A percentile compares a stretch with the other conserved stretches of the same genome.
These are phyloP conservation scores for Chlorops oryzae DNA, from an alignment of 1,140 invertebrate genomes.

Conservation along the genomic window DNA sequence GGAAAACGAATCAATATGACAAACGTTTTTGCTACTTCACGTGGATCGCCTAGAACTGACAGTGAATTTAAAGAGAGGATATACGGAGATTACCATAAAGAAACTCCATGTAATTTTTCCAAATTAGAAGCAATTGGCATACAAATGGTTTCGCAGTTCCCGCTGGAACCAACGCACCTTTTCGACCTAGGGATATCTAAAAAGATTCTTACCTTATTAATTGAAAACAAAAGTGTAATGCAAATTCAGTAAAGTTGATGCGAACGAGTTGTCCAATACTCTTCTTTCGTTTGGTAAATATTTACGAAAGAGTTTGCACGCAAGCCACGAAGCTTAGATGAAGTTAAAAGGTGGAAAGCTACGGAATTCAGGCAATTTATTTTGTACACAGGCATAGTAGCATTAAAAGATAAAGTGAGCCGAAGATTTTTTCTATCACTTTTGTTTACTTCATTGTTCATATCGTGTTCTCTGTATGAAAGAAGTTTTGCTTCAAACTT, in stretches of 20 bases:
- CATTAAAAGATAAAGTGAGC: slow-evolving; percentile 34
- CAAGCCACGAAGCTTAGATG: slow-evolving; percentile 39
- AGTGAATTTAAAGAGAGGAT: background rate
- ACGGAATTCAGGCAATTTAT: slow-evolving; percentile 50
- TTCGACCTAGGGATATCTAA: slow-evolving; percentile 5
- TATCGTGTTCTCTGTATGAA: slow-evolving; percentile 1
- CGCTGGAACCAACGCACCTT: slow-evolving; percentile 1
- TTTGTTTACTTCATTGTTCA: slow-evolving; percentile 38
- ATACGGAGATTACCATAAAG: background rate
- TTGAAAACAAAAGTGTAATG: background rate
- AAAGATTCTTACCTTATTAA: slow-evolving; percentile 3
- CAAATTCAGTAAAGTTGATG: background rate
- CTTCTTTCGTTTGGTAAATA: background rate
- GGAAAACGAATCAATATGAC: slow-evolving; percentile 1
- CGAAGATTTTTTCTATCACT: slow-evolving; percentile 44
- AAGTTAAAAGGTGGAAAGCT: slow-evolving; percentile 48
- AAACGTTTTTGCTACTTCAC: background rate
- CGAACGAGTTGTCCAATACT: background rate
- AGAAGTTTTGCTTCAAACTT: background rate
- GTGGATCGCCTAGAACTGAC: background rate
- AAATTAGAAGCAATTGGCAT: slow-evolving; percentile 3
- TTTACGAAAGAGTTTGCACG: slow-evolving; percentile 46
- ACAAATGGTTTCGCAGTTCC: slow-evolving; percentile 9
- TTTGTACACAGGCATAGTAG: slow-evolving; percentile 48
- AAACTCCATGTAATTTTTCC: background rate